Percentiles rank a stretch among this genome's conserved stretches.
Evolutionary conservation across 2,888 invertebrate genomes (phyloP).

Genomic region (Nasonia oneida): DNA sequence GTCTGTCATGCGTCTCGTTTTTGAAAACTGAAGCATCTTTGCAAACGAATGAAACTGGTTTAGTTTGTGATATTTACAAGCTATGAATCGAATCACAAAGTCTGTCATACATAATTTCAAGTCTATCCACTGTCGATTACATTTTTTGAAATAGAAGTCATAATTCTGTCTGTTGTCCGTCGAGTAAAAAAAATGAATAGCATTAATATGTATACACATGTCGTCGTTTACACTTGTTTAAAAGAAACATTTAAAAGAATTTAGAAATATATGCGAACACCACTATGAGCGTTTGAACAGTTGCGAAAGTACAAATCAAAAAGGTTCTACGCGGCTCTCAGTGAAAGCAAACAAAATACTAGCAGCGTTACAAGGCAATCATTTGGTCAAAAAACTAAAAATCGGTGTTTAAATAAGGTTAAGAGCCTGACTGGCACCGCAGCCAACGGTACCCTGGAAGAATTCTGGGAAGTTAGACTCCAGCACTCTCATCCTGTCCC

Average conservation of each 20-base stretch:
- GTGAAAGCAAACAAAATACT: too few relatives aligned
- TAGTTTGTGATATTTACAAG: background rate
- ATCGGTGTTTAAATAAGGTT: slow-evolving; percentile 68
- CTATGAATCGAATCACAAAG: background rate
- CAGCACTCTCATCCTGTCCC: slow-evolving; percentile 80
- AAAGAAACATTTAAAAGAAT: too few relatives aligned
- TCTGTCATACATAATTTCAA: background rate
- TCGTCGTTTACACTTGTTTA: too few relatives aligned
- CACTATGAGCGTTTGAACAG: too few relatives aligned
- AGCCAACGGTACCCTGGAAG: slow-evolving; percentile 83
- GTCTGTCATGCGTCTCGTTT: background rate
- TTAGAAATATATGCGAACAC: too few relatives aligned
- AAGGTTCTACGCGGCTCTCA: too few relatives aligned
- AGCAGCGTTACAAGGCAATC: too few relatives aligned
- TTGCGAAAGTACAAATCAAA: too few relatives aligned
- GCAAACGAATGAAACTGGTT: background rate
- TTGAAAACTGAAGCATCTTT: background rate
- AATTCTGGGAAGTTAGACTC: slow-evolving; percentile 85
- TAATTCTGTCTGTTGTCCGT: background rate
- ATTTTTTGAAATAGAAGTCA: background rate
- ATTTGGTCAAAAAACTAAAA: too few relatives aligned
- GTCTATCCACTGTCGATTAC: background rate
- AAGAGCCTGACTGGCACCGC: slow-evolving; percentile 82
- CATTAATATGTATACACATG: background rate
- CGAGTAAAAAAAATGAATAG: background rate